Percentiles rank a stretch among this genome's conserved stretches.
Evolutionary conservation across 2,888 invertebrate species (phyloP).

Genomic region (Gortyna flavago): DNA sequence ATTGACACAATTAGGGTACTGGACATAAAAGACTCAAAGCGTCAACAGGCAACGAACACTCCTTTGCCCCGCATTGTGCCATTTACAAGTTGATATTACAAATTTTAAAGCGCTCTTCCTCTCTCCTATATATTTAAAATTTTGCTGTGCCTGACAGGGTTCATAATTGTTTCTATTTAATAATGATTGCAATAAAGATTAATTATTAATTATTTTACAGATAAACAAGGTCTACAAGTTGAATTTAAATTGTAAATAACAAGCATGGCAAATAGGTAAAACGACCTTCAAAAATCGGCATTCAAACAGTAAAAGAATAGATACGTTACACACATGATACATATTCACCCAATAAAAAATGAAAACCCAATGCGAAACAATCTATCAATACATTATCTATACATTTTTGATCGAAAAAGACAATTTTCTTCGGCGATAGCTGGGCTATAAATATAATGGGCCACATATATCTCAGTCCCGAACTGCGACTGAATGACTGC

Average conservation of each 20-base stretch:
- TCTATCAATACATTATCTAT: slow-evolving; percentile 56
- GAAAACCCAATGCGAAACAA: slow-evolving; percentile 42
- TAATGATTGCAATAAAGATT: background rate
- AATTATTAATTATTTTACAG: background rate
- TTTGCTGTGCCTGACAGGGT: too few relatives aligned
- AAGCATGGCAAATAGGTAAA: background rate
- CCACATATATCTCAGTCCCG: slow-evolving; percentile 78
- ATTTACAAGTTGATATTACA: background rate
- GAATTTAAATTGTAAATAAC: slow-evolving; percentile 4
- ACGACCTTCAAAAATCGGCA: background rate
- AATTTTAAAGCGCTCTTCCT: background rate
- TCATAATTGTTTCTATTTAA: too few relatives aligned
- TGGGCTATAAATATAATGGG: slow-evolving; percentile 76
- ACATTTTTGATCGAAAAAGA: slow-evolving; percentile 60
- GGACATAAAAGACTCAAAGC: background rate
- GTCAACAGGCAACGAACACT: background rate
- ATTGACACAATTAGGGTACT: background rate
- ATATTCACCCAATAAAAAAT: slow-evolving; percentile 50
- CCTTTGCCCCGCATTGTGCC: background rate
- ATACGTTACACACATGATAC: slow-evolving; percentile 38
- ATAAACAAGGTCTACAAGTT: background rate
- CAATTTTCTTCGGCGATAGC: slow-evolving; percentile 71
- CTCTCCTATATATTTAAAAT: too few relatives aligned
- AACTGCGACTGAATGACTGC: slow-evolving; percentile 79
- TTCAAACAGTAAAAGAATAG: slow-evolving; percentile 18